Conservation (phyloP, 2,797 vertebrate genomes). For the Propithecus perrieri region DNA sequence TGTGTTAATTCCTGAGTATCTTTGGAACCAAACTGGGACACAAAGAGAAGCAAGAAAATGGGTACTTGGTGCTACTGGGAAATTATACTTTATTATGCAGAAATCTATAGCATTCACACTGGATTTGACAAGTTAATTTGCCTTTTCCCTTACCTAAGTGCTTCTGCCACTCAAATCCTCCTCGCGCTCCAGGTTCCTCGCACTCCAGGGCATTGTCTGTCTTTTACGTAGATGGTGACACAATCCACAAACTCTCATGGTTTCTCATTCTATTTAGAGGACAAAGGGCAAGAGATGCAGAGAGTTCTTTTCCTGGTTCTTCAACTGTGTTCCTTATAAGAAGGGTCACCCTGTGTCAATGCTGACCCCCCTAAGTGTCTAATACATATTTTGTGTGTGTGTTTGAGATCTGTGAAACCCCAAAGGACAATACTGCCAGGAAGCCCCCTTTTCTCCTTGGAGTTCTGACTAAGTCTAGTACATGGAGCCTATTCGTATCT, state of each 20-base stretch:
- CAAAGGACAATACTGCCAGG: neutral
- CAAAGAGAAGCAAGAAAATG: neutral
- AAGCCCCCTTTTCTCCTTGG: neutral
- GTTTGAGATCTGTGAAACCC: neutral
- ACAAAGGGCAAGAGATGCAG: neutral
- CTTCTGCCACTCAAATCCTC: neutral
- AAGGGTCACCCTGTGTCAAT: neutral
- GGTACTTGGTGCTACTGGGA: neutral
- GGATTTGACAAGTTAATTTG: slow-evolving; percentile 25
- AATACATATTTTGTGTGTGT: neutral
- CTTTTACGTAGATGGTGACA: neutral
- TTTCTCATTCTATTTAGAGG: neutral
- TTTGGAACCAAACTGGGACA: neutral
- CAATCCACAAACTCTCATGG: neutral
- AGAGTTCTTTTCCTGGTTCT: neutral
- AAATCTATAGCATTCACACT: neutral
- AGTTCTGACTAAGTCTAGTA: neutral
- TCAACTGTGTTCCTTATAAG: neutral
- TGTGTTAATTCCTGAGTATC: neutral
- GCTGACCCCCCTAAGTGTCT: neutral
- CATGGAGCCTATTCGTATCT: neutral
- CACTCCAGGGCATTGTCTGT: neutral
- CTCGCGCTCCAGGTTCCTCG: neutral
- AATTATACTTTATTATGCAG: neutral
- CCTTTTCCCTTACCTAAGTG: slow-evolving; percentile 22